A percentile compares a stretch with the other conserved stretches of the same genome.
Conservation (phyloP, 2,113 vertebrate genomes). For the Hippocampus abdominalis region DNA sequence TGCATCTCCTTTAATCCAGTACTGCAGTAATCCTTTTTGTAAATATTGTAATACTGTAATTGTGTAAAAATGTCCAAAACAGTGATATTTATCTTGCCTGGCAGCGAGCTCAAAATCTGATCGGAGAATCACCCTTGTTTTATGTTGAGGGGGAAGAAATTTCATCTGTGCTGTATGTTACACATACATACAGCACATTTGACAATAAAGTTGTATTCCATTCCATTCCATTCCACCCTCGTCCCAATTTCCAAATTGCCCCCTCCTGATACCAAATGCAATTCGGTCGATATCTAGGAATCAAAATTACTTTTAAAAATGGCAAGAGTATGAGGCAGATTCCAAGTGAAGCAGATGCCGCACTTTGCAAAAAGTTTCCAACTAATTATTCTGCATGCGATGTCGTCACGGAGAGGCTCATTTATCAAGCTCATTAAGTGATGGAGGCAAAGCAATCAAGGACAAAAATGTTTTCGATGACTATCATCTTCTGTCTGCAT, state of each 20-base stretch:
- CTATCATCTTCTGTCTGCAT: background rate
- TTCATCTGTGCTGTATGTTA: no score
- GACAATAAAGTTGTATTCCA: no score
- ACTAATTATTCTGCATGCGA: background rate
- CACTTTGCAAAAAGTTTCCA: background rate
- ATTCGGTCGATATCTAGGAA: background rate
- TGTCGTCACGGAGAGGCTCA: background rate
- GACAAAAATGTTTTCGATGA: background rate
- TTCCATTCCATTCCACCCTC: no score
- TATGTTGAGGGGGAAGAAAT: no score
- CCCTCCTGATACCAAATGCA: background rate
- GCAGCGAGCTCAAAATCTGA: no score
- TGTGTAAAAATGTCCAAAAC: no score
- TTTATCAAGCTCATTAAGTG: background rate
- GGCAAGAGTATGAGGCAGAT: background rate
- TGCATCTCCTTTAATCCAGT: background rate
- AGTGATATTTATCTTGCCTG: no score
- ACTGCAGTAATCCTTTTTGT: no score
- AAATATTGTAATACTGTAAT: no score
- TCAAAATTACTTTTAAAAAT: background rate
- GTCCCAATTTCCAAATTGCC: background rate
- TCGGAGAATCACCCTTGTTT: no score
- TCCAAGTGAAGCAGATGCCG: background rate
- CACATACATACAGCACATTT: no score
- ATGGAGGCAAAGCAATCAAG: constrained; percentile 11